Conservation (phyloP, 2,797 vertebrate species). For the Tragopan temminckii region DNA sequence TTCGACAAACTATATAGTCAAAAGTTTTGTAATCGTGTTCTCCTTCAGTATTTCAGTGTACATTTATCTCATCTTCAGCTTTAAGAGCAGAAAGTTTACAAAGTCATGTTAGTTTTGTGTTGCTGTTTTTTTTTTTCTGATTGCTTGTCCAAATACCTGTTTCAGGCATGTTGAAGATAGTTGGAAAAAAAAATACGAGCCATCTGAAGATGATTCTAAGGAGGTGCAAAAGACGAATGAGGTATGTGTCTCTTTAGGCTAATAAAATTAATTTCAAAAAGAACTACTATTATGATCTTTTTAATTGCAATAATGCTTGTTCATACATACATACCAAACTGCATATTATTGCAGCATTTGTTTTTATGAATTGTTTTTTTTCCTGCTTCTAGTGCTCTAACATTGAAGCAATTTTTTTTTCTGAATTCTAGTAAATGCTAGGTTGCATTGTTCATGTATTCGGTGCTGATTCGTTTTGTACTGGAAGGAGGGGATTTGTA, state of each 20-base stretch:
- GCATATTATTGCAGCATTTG: rapidly evolving
- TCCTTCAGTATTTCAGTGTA: neutral
- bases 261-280: neutral
- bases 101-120: neutral
- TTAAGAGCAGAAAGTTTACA: neutral
- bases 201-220: conserved; percentile 83
- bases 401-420: neutral
- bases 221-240: conserved; percentile 83
- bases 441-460: neutral
- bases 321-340: neutral
- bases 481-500: neutral
- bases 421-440: neutral
- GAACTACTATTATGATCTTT: neutral
- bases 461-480: neutral
- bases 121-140: neutral
- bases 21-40: neutral
- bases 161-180: conserved; percentile 87
- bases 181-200: conserved; percentile 88
- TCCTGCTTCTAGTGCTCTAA: neutral
- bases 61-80: neutral
- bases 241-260: conserved; percentile 70
- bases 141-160: neutral
- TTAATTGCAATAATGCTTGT: neutral
- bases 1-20: neutral
- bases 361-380: neutral